Evolutionary conservation across 2,888 invertebrate genomes (phyloP).

Genomic region (Tipula vernalis): DNA sequence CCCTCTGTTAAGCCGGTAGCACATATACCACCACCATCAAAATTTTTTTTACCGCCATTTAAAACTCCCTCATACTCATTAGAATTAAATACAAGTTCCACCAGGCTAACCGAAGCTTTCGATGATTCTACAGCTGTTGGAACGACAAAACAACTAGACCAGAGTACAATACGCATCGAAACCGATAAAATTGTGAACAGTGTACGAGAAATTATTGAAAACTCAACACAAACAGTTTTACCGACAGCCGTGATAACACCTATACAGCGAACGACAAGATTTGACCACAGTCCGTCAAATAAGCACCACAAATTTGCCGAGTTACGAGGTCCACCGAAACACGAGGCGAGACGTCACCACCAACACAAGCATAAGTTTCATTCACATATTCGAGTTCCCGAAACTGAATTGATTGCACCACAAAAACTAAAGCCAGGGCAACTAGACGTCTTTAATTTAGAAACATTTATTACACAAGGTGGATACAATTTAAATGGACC

Average conservation of each 20-base stretch:
- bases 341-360: background rate
- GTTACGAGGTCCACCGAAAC: background rate
- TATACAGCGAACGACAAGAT: background rate
- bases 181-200: background rate
- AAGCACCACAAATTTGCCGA: background rate
- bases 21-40: background rate
- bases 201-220: background rate
- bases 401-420: background rate
- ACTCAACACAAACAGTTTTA: background rate
- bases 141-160: background rate
- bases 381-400: background rate
- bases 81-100: background rate
- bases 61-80: background rate
- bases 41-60: background rate
- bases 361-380: background rate
- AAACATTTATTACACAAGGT: background rate
- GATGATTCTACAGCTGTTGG: background rate
- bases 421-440: background rate
- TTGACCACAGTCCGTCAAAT: background rate
- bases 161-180: background rate
- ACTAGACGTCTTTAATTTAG: background rate
- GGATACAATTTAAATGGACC: background rate
- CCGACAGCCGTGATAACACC: background rate
- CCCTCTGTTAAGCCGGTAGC: background rate
- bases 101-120: background rate